Percentiles rank a stretch among this genome's conserved stretches.
phyloP scores from a whole-genome alignment of 2,797 vertebrate species.

The Takifugu rubripes region DNA sequence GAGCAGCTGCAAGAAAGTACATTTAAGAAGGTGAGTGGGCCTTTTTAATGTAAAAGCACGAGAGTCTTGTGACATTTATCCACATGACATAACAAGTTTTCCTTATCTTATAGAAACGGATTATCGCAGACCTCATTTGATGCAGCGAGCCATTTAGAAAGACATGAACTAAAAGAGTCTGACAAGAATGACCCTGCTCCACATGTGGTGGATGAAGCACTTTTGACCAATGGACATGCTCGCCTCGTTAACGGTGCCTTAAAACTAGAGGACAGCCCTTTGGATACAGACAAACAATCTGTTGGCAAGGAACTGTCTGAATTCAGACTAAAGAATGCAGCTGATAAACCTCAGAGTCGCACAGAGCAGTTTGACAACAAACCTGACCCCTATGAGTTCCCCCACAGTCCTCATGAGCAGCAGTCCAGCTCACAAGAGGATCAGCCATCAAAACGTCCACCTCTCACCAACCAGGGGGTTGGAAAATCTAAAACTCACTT shows the following conservation, averaged over 20 bases:
- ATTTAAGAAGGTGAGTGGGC: slow-evolving; percentile 85
- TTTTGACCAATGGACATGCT: slow-evolving; percentile 85
- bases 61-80: background rate
- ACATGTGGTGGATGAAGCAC: slow-evolving; percentile 70
- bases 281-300: slow-evolving; percentile 58
- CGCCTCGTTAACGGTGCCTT: slow-evolving; percentile 92
- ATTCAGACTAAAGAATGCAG: slow-evolving; percentile 70
- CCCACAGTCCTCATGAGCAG: slow-evolving; percentile 68
- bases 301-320: slow-evolving; percentile 49
- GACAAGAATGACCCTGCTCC: slow-evolving; percentile 58
- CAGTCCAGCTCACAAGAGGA: slow-evolving; percentile 15
- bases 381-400: slow-evolving; percentile 82
- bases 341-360: slow-evolving; percentile 39
- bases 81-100: background rate
- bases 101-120: slow-evolving; percentile 66
- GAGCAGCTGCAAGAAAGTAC: slow-evolving; percentile 66
- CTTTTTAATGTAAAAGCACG: slow-evolving; percentile 1
- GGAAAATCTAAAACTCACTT: slow-evolving; percentile 27
- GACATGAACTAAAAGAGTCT: slow-evolving; percentile 60
- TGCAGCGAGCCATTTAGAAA: slow-evolving; percentile 67
- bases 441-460: slow-evolving; percentile 27
- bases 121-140: slow-evolving; percentile 57
- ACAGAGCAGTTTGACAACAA: slow-evolving; percentile 56
- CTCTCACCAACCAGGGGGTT: slow-evolving; percentile 47
- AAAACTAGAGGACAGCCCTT: slow-evolving; percentile 81